These are phyloP conservation scores for Sebastes reedi DNA, from an alignment of 2,797 vertebrate species.

Conservation along the genomic window DNA sequence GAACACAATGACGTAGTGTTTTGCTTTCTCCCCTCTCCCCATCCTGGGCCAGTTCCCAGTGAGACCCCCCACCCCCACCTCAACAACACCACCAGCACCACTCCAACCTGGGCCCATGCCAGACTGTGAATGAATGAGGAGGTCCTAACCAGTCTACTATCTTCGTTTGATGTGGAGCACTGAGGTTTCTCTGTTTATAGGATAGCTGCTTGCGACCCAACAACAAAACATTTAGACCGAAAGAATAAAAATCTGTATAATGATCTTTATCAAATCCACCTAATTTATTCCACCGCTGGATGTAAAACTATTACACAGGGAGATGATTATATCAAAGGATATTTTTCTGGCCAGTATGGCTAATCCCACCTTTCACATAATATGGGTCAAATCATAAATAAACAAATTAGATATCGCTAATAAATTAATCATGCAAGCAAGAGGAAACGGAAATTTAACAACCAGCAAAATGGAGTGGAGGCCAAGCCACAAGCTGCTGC, in stretches of 20 bases:
- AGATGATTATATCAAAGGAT: not conserved
- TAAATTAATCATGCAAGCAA: not conserved
- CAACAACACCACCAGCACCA: constrained; percentile 59
- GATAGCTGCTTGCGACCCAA: constrained; percentile 10
- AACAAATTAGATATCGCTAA: constrained; percentile 4
- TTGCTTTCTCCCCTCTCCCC: constrained; percentile 48
- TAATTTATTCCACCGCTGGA: not conserved
- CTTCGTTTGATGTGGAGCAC: constrained; percentile 80
- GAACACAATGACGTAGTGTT: constrained; percentile 80
- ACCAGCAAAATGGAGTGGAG: constrained; percentile 24
- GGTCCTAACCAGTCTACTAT: constrained; percentile 70
- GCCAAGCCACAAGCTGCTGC: constrained; percentile 42
- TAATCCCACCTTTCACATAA: not conserved
- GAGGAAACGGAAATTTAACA: constrained; percentile 5
- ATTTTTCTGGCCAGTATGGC: not conserved
- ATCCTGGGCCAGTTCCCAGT: constrained; percentile 62
- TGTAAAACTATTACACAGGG: not conserved
- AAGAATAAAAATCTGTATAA: constrained; percentile 1
- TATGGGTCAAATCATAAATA: not conserved
- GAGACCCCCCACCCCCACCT: constrained; percentile 29
- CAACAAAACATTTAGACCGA: constrained; percentile 46
- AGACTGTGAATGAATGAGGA: constrained; percentile 74
- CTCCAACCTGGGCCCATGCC: constrained; percentile 69
- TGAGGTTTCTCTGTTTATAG: constrained; percentile 76
- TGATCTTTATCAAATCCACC: not conserved